A percentile compares a stretch with the other conserved stretches of the same genome.
phyloP scores from a whole-genome alignment of 2,113 vertebrate species.

The Brevimyrus niger region DNA sequence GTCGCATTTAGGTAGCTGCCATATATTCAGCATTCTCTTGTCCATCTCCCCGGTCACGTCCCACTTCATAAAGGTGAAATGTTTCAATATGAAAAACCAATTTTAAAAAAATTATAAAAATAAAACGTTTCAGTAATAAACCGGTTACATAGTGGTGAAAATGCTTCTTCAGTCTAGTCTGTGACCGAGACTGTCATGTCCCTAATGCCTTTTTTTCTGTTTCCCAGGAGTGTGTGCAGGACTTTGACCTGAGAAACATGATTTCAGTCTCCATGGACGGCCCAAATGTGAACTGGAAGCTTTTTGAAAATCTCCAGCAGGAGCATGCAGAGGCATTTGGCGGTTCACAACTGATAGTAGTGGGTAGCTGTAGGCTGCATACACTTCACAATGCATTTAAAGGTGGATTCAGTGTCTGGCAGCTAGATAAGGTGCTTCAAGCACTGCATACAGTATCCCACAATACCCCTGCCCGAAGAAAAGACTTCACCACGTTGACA shows the following conservation, averaged over 20 bases:
- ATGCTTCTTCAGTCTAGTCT: conserved; percentile 4
- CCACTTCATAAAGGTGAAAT: too few relatives aligned
- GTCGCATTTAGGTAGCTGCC: too few relatives aligned
- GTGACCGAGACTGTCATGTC: neutral
- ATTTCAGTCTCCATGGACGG: conserved; percentile 25
- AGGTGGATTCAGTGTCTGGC: conserved; percentile 18
- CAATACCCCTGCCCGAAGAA: conserved; percentile 12
- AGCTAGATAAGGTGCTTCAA: conserved; percentile 18
- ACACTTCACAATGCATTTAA: conserved; percentile 23
- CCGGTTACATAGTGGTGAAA: neutral
- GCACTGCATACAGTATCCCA: conserved; percentile 11
- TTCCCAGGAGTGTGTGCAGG: conserved; percentile 16
- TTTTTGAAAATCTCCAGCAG: conserved; percentile 16
- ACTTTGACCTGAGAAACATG: conserved; percentile 12
- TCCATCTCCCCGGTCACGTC: too few relatives aligned
- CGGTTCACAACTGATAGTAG: conserved; percentile 4
- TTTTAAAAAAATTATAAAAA: too few relatives aligned
- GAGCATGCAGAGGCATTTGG: conserved; percentile 18
- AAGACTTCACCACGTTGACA: conserved; percentile 9
- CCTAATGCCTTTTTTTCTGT: conserved; percentile 2
- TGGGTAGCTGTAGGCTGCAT: conserved; percentile 23
- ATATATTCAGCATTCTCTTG: too few relatives aligned
- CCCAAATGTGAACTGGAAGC: neutral
- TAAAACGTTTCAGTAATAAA: too few relatives aligned
- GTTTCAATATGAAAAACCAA: neutral